Evolutionary conservation across 2,888 invertebrate species (phyloP), one percentile per base, ranked within the genome.

Genomic region (Andricus quercusramuli): DNA sequence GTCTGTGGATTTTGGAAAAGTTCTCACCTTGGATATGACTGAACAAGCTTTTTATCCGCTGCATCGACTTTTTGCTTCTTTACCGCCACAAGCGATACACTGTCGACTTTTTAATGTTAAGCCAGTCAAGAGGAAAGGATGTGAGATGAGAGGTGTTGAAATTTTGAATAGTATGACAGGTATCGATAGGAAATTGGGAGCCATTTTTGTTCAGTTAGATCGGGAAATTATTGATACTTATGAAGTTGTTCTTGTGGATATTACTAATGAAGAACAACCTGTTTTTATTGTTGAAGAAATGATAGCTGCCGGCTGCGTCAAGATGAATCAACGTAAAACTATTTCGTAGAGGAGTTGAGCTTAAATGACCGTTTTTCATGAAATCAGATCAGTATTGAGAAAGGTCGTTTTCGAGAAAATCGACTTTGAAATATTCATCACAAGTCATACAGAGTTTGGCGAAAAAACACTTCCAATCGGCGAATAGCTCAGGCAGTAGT

Each of bases 1-100:
- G 64, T 64, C 64, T 64, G 17, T 64, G 13, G 64, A 64, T 64
- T 64, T 64, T 64, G 64, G 64, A 64, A 64, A 64, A 64, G 29
- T 15, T 64, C 64, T 64, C 29, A 64, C 29, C 1, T 29, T 64
- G 29, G 25, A 17, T 6, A 64, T 64, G 17, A 64, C 64, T 6
- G 64, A 64, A 29, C 29, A 64, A 15, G 17, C 11, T 29, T 64
- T 64, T 15, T 64, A 25, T 29, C 64, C 64, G 0, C 29, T 64
- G 22, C 64, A 64, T 15, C 25, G 64, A 25, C 64, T 64, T 17
- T 64, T 64, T 29, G 64, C 64, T 64, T 17, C 64, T 64, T 29
- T 64, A 29, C 64, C 64, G 29, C 25, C 64, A 25, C 64, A 64
- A 17, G 64, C 29, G 29, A 29, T 64, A 25, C 64, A 64, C 22